Evolutionary conservation across 2,888 invertebrate species (phyloP), one percentile per base, ranked within the genome.

Genomic region (Aphidoletes aphidimyza): DNA sequence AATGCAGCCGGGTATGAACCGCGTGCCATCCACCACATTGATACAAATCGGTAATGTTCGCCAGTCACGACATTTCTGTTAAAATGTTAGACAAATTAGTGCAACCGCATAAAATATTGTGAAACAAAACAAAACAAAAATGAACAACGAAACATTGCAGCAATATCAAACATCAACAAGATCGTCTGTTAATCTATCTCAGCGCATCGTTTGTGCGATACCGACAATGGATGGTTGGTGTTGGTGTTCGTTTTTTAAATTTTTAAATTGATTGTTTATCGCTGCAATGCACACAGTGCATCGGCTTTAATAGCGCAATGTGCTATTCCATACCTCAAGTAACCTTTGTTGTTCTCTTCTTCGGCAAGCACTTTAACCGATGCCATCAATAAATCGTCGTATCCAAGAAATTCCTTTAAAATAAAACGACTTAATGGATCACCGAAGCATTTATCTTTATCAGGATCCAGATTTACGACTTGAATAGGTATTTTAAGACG

Each of bases 31-130:
- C 95, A 96, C 95, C 97, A 95, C 94, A 98, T 96, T 87, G 96
- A 97, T 84, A 99, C 98, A 90, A 99, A 99, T 85, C 98, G 94
- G 90, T 98, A 99, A 89, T 99, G 98, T 89, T 99, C 99, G 19
- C 99, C 98, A 19, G 98, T 98, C 85, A 98, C 96, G 83, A 99
- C 97, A 90, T 99, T 99, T 88, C 98, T 96, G 81, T n/a, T n/a
- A 69, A 69, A 22, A 22, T 6, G 3, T 22, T n/a, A 54, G 26
- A 54, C 54, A 54, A 54, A 54, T 26, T n/a, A 26, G 19, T 6
- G 6, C 22, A n/a, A 5, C 26, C 26, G 22, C 54, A 54, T 54
- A 54, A 54, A 54, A 54, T 54, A 69, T 69, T 30, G 69, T 14
- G 42, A 42, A 42, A 6, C 6, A 42, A 42, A 42, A 42, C n/a